Evolutionary conservation across 1,140 invertebrate genomes (phyloP), one percentile per base, ranked within the genome.

Genomic region (Telenomus remus): DNA sequence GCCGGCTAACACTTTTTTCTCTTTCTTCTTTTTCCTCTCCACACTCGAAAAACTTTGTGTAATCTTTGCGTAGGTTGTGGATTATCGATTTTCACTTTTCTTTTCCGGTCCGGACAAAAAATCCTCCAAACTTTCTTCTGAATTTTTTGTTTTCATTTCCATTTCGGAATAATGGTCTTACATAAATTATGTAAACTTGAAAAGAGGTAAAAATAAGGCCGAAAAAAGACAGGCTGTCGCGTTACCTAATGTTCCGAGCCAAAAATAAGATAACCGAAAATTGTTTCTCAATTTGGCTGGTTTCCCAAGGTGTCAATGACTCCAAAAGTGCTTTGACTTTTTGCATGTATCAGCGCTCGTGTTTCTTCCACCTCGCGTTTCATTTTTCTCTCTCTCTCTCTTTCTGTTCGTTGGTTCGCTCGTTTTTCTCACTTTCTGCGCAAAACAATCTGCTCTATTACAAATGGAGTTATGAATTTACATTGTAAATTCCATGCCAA

Each of bases 401-500:
- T 48, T 16, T 15, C 11, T n/a, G n/a, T n/a, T n/a, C n/a, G n/a
- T n/a, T n/a, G 15, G 9, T 10, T 15, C 39, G 49, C 16, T 54
- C 16, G 16, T 48, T 43, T 50, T 35, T 39, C n/a, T 42, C 15
- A 27, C 14, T 47, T 4, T 19, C 12, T 2, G 37, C 37, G 37
- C 59, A 59, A 72, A 72, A 69, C 48, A 78, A 70, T 61, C 55
- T 43, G 49, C 61, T 68, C 56, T 57, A 63, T 66, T 66, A 64
- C 49, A 64, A 72, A 68, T 53, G 72, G 57, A 68, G 57, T 72
- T 56, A 68, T 68, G 72, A 63, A 75, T 75, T 75, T 68, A 75
- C 72, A 69, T 63, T 68, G 63, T 75, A 75, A 69, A 69, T 68
- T 66, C 64, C 61, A 63, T 51, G 39, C 66, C 19, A 60, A 65